Base-by-base conservation (phyloP, 92 coral and sea anemone genomes). In the Palythoa heliodiscus region DNA sequence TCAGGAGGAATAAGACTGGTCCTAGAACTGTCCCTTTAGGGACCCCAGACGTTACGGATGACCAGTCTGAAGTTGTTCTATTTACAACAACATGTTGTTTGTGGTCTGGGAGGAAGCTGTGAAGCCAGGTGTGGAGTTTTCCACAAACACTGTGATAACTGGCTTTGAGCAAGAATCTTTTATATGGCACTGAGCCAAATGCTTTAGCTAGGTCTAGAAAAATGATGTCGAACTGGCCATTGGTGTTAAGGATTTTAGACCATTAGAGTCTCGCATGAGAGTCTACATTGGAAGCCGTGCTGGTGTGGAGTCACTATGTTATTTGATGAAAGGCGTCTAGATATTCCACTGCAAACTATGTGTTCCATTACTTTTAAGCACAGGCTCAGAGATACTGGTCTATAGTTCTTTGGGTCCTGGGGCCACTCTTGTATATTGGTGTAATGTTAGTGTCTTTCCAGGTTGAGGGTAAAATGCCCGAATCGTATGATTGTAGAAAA, bases 21-120 rank as follows among this genome's bases (percentile, higher is more conserved):
- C 78, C 87, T 48, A 83, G 87, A 83, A 83, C 87, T 63, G 87
- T 83, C 54, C 67, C 86, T 64, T 70, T 67, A 63, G 87, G 87
- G 87, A 83, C 78, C 35, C 78, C 87, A 24, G 64, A 83, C 12
- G 87, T 24, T 37, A 72, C 80, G 63, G 8, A 20, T 54, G 80
- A 50, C 80, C 78, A 69, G 58, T 84, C n/a, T n/a, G n/a, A n/a
- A n/a, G n/a, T n/a, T n/a, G n/a, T n/a, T n/a, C n/a, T n/a, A n/a
- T n/a, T n/a, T 35, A 76, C 83, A 60, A 86, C 88, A 40, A 86
- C 88, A 52, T 37, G 66, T 63, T 86, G 88, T 74, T 74, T 40
- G 20, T 50, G 76, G 39, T 60, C 83, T 86, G 83, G 19, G 71
- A 66, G 38, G 12, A 66, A 66, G 71, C 71, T 66, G 29, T 35